Evolutionary conservation across 2,113 vertebrate species (phyloP).

Genomic region (Cephalopholis sonnerati): DNA sequence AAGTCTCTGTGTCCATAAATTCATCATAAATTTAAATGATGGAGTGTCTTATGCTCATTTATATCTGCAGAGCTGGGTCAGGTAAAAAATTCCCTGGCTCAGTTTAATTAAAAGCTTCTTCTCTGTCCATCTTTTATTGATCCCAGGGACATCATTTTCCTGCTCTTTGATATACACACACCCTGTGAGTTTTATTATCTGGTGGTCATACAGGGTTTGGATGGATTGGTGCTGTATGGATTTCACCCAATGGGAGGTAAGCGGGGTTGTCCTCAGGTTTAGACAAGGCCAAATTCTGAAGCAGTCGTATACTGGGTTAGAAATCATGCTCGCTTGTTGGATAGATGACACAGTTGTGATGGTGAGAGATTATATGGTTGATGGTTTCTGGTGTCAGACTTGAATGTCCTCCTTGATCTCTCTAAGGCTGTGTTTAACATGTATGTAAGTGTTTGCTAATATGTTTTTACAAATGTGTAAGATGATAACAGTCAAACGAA

Average conservation of each 20-base stretch:
- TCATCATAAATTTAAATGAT: constrained; percentile 29
- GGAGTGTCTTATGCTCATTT: neutral
- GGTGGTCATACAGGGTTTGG: neutral
- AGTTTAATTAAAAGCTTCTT: constrained; percentile 37
- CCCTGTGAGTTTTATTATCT: constrained; percentile 27
- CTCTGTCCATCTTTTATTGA: constrained; percentile 34
- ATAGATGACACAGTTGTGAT: neutral
- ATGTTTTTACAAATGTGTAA: too few relatives aligned
- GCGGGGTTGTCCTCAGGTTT: neutral
- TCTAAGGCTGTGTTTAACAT: neutral
- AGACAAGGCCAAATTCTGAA: neutral
- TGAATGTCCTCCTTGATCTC: neutral
- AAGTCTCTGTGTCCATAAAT: neutral
- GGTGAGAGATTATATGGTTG: neutral
- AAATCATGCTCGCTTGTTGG: neutral
- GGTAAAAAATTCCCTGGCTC: too few relatives aligned
- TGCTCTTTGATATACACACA: neutral
- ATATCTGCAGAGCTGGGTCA: neutral
- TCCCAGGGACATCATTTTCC: constrained; percentile 3
- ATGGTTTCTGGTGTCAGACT: neutral
- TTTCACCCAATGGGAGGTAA: constrained; percentile 19
- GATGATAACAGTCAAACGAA: too few relatives aligned
- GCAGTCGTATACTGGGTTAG: neutral
- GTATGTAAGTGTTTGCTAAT: too few relatives aligned
- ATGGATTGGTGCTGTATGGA: constrained; percentile 9